These are phyloP conservation scores for Toxostoma redivivum DNA, from an alignment of 2,113 vertebrate species.

Conservation along the genomic window DNA sequence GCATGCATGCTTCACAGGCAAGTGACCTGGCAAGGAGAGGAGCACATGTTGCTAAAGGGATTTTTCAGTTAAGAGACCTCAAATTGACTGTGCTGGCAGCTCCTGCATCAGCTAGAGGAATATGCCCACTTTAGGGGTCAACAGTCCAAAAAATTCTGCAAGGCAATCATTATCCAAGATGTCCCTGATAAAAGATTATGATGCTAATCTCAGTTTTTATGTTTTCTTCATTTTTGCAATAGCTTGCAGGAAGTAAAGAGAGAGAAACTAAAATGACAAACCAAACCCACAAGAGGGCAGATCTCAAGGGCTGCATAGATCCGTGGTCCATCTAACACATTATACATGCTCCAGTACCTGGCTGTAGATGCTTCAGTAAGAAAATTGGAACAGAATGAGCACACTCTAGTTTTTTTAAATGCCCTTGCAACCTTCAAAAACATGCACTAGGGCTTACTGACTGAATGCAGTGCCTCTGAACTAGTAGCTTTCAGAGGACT, in stretches of 20 bases:
- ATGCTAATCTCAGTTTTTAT: not conserved
- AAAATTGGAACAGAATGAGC: not conserved
- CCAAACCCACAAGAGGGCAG: not conserved
- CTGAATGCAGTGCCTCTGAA: not conserved
- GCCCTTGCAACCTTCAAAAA: not conserved
- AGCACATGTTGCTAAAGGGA: not conserved
- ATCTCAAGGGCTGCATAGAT: not conserved
- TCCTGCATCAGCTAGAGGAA: not conserved
- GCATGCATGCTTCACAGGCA: not conserved
- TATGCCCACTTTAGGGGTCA: not conserved
- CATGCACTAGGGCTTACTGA: not conserved
- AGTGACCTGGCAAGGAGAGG: not conserved
- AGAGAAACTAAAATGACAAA: not conserved
- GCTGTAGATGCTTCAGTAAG: not conserved
- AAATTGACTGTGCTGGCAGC: not conserved
- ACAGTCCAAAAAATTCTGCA: not conserved
- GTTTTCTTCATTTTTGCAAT: not conserved
- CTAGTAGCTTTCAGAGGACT: not conserved
- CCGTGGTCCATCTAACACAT: rapidly evolving
- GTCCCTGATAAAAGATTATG: not conserved
- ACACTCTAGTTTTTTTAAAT: not conserved
- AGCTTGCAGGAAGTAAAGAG: not conserved
- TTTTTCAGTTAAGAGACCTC: not conserved
- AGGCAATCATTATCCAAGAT: not conserved
- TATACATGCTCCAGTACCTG: not conserved